Percentiles rank a stretch among this genome's conserved stretches.
phyloP scores from a whole-genome alignment of 2,888 invertebrate species.

The Neria commutata region DNA sequence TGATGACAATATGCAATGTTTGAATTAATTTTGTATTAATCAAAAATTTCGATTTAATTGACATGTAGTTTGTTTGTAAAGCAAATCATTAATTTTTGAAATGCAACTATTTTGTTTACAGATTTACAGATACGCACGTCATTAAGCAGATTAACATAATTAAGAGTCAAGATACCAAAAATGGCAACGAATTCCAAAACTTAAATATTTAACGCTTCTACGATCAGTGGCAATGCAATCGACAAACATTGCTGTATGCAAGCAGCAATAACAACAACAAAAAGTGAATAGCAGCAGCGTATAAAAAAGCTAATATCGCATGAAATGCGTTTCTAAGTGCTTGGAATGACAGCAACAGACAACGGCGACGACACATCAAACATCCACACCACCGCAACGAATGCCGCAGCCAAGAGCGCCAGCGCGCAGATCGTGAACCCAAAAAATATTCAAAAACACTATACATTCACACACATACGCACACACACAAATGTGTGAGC shows the following conservation, averaged over 20 bases:
- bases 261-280: neutral
- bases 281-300: constrained; percentile 23
- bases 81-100: too few relatives aligned
- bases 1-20: too few relatives aligned
- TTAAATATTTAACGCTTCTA: too few relatives aligned
- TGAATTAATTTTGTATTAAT: too few relatives aligned
- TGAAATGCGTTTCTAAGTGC: neutral
- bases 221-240: neutral
- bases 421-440: neutral
- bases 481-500: too few relatives aligned
- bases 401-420: constrained; percentile 30
- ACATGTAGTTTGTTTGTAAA: too few relatives aligned
- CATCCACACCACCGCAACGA: constrained; percentile 27
- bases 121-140: constrained; percentile 11
- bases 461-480: too few relatives aligned
- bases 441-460: constrained; percentile 29
- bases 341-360: neutral
- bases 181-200: too few relatives aligned
- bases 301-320: constrained; percentile 23
- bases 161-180: too few relatives aligned
- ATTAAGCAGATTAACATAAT: constrained; percentile 42
- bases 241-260: neutral
- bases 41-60: too few relatives aligned
- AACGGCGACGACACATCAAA: constrained; percentile 25
- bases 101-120: neutral